Evolutionary conservation across 1,140 invertebrate genomes (phyloP).

Genomic region (Drosophila ironensis): DNA sequence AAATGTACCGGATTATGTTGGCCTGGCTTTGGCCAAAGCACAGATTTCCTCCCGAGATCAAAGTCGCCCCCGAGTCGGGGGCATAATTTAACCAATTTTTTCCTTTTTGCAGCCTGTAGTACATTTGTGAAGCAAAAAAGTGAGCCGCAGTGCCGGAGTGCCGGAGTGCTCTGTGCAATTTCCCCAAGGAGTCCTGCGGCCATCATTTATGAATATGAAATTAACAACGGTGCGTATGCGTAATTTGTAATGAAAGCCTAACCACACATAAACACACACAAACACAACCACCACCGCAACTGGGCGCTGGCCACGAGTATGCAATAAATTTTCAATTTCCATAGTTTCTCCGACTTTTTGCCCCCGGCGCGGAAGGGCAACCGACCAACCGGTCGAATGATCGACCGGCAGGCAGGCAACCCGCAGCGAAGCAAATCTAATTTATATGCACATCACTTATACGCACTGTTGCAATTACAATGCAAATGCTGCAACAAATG

Average conservation of each 20-base stretch:
- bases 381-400: too few species aligned
- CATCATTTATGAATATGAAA: slow-evolving; percentile 69
- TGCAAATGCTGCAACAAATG: slow-evolving; percentile 61
- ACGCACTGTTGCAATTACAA: slow-evolving; percentile 65
- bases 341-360: slow-evolving; percentile 21
- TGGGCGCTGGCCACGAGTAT: slow-evolving; percentile 7
- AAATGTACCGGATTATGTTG: slow-evolving; percentile 48
- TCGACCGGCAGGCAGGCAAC: slow-evolving; percentile 8
- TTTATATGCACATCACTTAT: slow-evolving; percentile 75
- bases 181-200: slow-evolving; percentile 26
- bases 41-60: slow-evolving; percentile 44
- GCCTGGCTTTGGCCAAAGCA: slow-evolving; percentile 19
- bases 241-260: slow-evolving; percentile 50
- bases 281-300: neutral
- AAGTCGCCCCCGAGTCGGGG: slow-evolving; percentile 15
- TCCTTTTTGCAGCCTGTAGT: slow-evolving; percentile 7
- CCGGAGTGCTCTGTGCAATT: slow-evolving; percentile 44
- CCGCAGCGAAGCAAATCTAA: slow-evolving; percentile 62
- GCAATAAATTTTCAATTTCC: slow-evolving; percentile 75
- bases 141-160: slow-evolving; percentile 25
- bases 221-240: slow-evolving; percentile 74
- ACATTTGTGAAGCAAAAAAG: neutral
- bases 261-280: neutral
- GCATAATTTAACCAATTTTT: slow-evolving; percentile 40
- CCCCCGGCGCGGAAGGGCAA: neutral